Base-by-base conservation (phyloP, 2,888 invertebrate genomes). In the Dyspetes luteomarginatus region DNA sequence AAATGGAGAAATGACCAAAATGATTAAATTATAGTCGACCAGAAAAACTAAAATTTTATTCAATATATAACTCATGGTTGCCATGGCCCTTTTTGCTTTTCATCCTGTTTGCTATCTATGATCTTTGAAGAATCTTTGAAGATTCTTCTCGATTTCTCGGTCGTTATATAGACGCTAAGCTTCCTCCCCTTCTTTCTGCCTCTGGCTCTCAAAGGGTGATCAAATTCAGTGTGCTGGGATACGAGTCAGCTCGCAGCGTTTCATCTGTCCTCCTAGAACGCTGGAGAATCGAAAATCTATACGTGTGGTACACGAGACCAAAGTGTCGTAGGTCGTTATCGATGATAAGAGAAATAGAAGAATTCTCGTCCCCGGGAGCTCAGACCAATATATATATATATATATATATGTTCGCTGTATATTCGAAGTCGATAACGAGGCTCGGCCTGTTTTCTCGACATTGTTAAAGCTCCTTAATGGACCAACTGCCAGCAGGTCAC, bases 251-350 rank as follows among this genome's bases (percentile, higher is more conserved):
- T 24, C 26, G 19, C 17, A 26, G 62, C 62, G 9, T 73, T 43
- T 64, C 17, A 60, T 28, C 52, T 64, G n/a, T 15, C 19, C n/a
- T 12, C 45, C 17, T 15, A 3, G 48, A 3, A 17, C 17, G 4
- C 48, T 73, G 43, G 12, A 52, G 24, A 72, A 62, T 71, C 65
- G 67, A 73, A 65, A 64, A 69, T 30, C 36, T 68, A 19, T 43
- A 55, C 41, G 43, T 36, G 67, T 22, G 36, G n/a, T 56, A 9
- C 15, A 65, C 67, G 45, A 26, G 24, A 52, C 30, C 60, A 22
- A 60, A 55, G 71, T 60, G 65, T 75, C 75, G 71, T 43, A 65
- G 60, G 58, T 76, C 71, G 80, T 76, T 80, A 76, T 76, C 76
- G 55, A 75, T 41, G 56, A 74, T 41, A 28, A 64, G 43, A 64